Evolutionary conservation across 2,888 invertebrate genomes (phyloP).

Genomic region (Caenorhabditis imperialis): DNA sequence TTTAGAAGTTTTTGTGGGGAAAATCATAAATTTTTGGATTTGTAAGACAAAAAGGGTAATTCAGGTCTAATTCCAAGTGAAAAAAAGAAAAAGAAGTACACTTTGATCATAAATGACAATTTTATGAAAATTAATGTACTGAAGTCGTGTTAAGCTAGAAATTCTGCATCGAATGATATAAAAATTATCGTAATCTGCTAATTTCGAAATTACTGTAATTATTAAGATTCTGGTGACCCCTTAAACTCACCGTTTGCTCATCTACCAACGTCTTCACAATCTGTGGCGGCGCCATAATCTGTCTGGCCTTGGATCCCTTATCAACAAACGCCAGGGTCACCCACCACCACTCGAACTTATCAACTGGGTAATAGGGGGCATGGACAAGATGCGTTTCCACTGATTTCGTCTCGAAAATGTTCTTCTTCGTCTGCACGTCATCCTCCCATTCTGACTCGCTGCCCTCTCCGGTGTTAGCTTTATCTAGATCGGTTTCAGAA

Average conservation of each 20-base stretch:
- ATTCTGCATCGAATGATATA: too few species aligned
- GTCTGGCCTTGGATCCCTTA: conserved; percentile 83
- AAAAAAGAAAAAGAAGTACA: too few species aligned
- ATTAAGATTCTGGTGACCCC: too few species aligned
- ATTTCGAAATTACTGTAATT: too few species aligned
- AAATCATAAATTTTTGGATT: too few species aligned
- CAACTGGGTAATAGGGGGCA: conserved; percentile 93
- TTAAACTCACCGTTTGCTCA: conserved; percentile 83
- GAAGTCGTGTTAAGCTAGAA: too few species aligned
- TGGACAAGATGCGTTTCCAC: conserved; percentile 96
- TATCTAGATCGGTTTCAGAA: conserved; percentile 6
- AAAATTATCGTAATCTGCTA: too few species aligned
- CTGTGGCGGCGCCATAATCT: conserved; percentile 91
- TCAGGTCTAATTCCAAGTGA: too few species aligned
- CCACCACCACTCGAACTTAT: conserved; percentile 99
- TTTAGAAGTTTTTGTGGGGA: too few species aligned
- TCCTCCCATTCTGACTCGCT: conserved; percentile 53
- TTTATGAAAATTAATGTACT: too few species aligned
- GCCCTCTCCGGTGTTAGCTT: conserved; percentile 27
- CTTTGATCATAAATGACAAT: too few species aligned
- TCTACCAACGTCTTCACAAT: conserved; percentile 92
- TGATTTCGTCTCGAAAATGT: conserved; percentile 84
- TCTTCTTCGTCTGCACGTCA: conserved; percentile 51
- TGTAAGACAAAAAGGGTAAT: too few species aligned
- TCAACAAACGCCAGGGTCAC: conserved; percentile 89